Evolutionary conservation across 2,113 vertebrate genomes (phyloP).

Genomic region (Illadopsis cleaveri): DNA sequence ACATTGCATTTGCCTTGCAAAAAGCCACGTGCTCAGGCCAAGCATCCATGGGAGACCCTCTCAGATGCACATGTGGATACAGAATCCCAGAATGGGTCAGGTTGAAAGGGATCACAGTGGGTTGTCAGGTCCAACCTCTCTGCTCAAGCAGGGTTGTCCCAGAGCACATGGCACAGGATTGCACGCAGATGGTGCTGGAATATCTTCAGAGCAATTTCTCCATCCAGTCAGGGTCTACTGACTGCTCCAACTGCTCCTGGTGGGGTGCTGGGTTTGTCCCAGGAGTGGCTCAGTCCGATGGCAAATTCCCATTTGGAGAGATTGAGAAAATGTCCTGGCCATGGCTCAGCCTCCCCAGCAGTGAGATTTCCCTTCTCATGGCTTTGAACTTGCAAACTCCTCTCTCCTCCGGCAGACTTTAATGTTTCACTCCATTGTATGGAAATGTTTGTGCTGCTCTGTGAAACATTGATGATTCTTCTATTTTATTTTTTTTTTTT

Average conservation of each 20-base stretch:
- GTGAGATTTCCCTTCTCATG: background rate
- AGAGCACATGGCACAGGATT: background rate
- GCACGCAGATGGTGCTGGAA: background rate
- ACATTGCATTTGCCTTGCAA: background rate
- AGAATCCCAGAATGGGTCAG: background rate
- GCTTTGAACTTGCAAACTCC: background rate
- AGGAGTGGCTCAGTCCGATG: background rate
- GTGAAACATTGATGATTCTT: background rate
- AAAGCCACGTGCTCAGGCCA: background rate
- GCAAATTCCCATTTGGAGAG: background rate
- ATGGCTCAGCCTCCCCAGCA: background rate
- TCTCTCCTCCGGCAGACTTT: background rate
- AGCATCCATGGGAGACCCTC: background rate
- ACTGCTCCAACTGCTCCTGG: rapidly evolving
- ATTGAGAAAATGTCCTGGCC: background rate
- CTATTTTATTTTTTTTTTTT: background rate
- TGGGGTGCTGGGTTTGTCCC: background rate
- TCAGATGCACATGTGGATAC: background rate
- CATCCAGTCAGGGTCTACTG: background rate
- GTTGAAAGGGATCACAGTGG: background rate
- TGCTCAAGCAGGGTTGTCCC: background rate
- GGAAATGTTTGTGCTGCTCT: background rate
- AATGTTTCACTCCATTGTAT: background rate
- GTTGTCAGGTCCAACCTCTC: background rate
- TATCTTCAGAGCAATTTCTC: background rate